Evolutionary conservation across 2,888 invertebrate species (phyloP), one percentile per base, ranked within the genome.

Genomic region (Agrilus mali): DNA sequence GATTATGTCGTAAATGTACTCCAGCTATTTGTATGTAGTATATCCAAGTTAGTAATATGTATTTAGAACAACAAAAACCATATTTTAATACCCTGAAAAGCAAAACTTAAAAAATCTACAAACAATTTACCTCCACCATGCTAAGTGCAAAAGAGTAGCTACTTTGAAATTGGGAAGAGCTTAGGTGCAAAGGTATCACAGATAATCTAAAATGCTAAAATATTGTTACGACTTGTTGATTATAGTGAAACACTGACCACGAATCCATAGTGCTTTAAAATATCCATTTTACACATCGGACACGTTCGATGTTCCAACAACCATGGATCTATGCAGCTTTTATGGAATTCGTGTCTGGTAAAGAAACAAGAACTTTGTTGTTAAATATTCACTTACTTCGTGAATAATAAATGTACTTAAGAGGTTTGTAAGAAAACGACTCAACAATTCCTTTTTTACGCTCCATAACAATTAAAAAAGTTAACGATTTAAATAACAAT

Each of bases 231-330:
- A 48, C 53, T 55, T 48, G 52, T 45, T 42, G 50, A 49, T 50
- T 54, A 57, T 55, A 60, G 54, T 60, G 64, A 48, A 63, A 56
- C 67, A 75, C 82, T 80, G 66, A 85, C 86, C 77, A 86, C 83
- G 67, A 84, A 85, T 51, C 88, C 88, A 60, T 87, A 88, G 63
- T 85, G 82, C 61, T 90, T 86, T 48, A 95, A 76, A 55, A 95
- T 94, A 68, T 95, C 94, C 80, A 89, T 82, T 68, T 94, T 94
- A 71, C 94, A 95, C 90, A 95, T 93, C 8, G 94, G 94, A 66
- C 94, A 95, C 31, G 93, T 93, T 50, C 93, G 77, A 66, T 94
- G 92, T 62, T 94, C 93, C 59, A 95, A 70, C 47, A 95, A 73
- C 94, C 94, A 95, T 14, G 93, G 94, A 70, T 95, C 94, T 60